These are phyloP conservation scores for Magallana nippona DNA, from an alignment of 2,888 invertebrate species.

Conservation along the genomic window DNA sequence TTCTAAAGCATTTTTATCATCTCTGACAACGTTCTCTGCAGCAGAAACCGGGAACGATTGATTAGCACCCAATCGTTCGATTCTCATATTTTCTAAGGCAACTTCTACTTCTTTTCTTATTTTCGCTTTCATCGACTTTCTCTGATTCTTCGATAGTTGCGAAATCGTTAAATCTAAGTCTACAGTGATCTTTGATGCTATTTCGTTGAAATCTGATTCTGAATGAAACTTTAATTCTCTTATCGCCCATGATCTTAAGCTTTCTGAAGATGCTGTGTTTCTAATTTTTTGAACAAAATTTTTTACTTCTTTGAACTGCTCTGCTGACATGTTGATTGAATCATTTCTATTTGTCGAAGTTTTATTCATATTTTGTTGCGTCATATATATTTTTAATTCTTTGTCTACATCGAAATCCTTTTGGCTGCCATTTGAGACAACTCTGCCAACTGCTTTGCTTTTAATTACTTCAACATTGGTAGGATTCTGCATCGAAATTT, in stretches of 20 bases:
- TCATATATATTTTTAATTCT: neutral
- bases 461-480: slow-evolving; percentile 15
- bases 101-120: slow-evolving; percentile 36
- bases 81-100: neutral
- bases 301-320: neutral
- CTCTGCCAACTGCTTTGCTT: neutral
- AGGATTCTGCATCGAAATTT: slow-evolving; percentile 8
- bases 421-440: neutral
- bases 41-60: neutral
- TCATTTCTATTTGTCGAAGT: neutral
- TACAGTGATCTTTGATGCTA: neutral
- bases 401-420: neutral
- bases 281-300: neutral
- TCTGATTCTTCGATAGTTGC: slow-evolving; percentile 23
- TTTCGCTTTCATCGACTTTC: slow-evolving; percentile 27
- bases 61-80: neutral
- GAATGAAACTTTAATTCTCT: slow-evolving; percentile 17
- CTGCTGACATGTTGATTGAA: neutral
- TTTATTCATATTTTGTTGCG: neutral
- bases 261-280: neutral
- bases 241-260: slow-evolving; percentile 22
- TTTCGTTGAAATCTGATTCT: slow-evolving; percentile 28
- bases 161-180: slow-evolving; percentile 9
- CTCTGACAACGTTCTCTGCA: neutral
- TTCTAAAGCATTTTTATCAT: neutral